A percentile compares a stretch with the other conserved stretches of the same genome.
These are phyloP conservation scores for Nothobranchius furzeri DNA, from an alignment of 2,113 vertebrate genomes.

Conservation along the genomic window DNA sequence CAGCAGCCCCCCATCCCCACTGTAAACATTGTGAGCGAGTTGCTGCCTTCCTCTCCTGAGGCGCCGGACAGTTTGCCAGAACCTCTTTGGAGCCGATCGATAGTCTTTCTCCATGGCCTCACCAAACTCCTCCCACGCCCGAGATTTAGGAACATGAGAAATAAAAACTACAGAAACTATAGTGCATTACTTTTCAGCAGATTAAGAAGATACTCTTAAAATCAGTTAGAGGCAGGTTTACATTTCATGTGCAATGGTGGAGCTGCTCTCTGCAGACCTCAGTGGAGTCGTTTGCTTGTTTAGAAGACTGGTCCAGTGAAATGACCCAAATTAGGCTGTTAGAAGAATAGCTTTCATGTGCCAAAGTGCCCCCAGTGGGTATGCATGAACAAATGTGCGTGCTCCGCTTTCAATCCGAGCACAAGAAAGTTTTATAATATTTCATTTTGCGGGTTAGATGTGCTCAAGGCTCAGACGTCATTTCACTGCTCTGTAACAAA, in stretches of 20 bases:
- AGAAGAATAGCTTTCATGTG: conserved; percentile 63
- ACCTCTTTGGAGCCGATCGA: too few relatives aligned
- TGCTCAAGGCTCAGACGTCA: conserved; percentile 51
- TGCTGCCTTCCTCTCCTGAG: too few relatives aligned
- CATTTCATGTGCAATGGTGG: conserved; percentile 40
- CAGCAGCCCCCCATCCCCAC: too few relatives aligned
- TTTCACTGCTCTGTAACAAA: conserved; percentile 31
- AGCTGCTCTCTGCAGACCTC: conserved; percentile 56
- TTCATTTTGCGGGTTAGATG: conserved; percentile 65
- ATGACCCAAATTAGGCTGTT: conserved; percentile 69
- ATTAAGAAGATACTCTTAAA: conserved; percentile 14
- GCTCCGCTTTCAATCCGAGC: conserved; percentile 60
- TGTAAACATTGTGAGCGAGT: too few relatives aligned
- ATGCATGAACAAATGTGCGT: conserved; percentile 48
- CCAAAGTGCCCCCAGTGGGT: conserved; percentile 60
- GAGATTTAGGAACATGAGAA: too few relatives aligned
- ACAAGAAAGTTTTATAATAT: conserved; percentile 67
- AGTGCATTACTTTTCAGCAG: background rate
- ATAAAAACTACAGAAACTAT: background rate
- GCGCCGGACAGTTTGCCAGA: too few relatives aligned
- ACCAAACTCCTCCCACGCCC: too few relatives aligned
- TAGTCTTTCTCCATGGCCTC: too few relatives aligned
- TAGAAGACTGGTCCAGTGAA: conserved; percentile 64
- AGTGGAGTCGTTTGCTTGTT: conserved; percentile 66
- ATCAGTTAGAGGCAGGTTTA: conserved; percentile 45